Conservation (phyloP, 1,140 invertebrate species). For the Grapholita molesta region DNA sequence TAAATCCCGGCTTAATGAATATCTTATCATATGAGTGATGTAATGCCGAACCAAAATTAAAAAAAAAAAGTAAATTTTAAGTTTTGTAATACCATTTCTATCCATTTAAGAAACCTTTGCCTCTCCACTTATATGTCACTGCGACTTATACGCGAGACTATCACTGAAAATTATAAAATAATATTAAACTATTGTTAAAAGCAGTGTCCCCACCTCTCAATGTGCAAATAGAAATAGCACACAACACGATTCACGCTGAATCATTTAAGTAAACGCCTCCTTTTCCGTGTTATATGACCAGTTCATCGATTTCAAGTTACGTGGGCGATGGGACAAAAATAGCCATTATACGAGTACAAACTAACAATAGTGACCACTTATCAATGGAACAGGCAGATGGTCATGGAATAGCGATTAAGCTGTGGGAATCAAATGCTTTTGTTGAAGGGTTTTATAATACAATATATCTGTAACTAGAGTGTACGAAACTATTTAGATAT, state of each 20-base stretch:
- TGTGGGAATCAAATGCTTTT: neutral
- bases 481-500: too few species aligned
- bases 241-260: neutral
- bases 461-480: neutral
- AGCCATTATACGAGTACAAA: neutral
- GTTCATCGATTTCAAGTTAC: neutral
- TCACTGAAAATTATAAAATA: neutral
- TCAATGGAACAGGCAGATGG: constrained; percentile 6
- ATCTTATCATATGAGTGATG: too few species aligned
- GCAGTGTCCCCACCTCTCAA: neutral
- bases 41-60: too few species aligned
- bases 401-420: neutral
- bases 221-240: constrained; percentile 4
- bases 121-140: too few species aligned
- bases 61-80: too few species aligned
- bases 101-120: too few species aligned
- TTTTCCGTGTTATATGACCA: neutral
- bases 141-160: neutral
- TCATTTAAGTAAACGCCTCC: constrained; percentile 1
- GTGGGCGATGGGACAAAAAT: neutral
- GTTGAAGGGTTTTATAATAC: constrained; percentile 1
- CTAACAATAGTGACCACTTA: constrained; percentile 8
- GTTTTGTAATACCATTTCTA: too few species aligned
- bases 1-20: too few species aligned
- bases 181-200: neutral